A percentile compares a stretch with the other conserved stretches of the same genome.
phyloP scores from a whole-genome alignment of 2,113 vertebrate species.

The Vulpes vulpes region DNA sequence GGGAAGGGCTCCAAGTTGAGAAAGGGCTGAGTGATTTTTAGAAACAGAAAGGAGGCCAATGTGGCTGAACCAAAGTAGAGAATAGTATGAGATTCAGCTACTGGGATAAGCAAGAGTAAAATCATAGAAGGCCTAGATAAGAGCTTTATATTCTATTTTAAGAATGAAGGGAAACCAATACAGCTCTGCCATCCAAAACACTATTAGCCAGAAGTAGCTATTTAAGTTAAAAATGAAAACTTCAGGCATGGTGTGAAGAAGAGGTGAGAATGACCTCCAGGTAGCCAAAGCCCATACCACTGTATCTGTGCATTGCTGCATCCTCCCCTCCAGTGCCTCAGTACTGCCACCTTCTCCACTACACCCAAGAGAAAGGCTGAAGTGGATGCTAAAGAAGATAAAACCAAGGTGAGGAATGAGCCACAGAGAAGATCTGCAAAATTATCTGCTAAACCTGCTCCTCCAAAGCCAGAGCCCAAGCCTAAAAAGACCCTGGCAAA shows the following conservation, averaged over 20 bases:
- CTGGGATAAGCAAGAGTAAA: background rate
- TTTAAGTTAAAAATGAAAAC: background rate
- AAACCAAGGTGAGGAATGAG: no score
- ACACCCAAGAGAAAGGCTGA: no score
- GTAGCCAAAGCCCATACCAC: no score
- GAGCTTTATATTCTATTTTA: constrained; percentile 4
- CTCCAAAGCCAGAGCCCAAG: no score
- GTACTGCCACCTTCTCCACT: no score
- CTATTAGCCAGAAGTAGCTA: background rate
- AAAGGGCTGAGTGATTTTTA: background rate
- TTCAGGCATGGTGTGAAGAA: background rate
- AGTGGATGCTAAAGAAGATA: no score
- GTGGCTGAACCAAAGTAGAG: background rate
- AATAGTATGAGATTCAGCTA: background rate
- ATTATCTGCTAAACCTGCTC: no score
- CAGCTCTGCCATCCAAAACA: background rate
- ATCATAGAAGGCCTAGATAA: background rate
- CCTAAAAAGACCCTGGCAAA: background rate
- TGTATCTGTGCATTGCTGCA: no score
- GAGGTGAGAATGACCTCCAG: background rate
- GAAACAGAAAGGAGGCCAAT: constrained; percentile 11
- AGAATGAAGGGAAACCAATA: background rate
- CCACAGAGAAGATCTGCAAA: no score
- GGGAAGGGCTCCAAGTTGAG: background rate
- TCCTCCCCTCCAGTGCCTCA: no score